A percentile compares a stretch with the other conserved stretches of the same genome.
Conservation (phyloP, 2,888 invertebrate genomes). For the Ectemnius continuus region DNA sequence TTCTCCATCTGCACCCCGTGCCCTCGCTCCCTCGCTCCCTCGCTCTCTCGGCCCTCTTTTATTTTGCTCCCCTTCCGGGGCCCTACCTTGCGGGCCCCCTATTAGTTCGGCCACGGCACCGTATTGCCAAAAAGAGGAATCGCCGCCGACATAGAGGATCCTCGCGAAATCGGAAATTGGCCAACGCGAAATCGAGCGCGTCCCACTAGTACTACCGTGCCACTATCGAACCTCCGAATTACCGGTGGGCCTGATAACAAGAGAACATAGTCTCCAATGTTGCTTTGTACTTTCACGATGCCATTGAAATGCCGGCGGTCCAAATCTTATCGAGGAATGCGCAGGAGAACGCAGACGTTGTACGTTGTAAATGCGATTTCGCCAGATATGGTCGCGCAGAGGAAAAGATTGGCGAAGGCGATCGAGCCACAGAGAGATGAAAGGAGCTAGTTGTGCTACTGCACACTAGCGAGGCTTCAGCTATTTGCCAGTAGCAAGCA, state of each 20-base stretch:
- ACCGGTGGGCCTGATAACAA: no score
- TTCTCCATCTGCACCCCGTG: slow-evolving; percentile 31
- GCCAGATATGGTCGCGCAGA: slow-evolving; percentile 34
- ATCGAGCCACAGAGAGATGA: slow-evolving; percentile 32
- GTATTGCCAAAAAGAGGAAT: slow-evolving; percentile 41
- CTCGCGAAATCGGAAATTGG: slow-evolving; percentile 60
- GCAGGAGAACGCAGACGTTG: no score
- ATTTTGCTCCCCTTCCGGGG: slow-evolving; percentile 47
- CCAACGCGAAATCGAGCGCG: slow-evolving; percentile 54
- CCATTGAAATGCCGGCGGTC: no score
- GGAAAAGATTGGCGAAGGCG: slow-evolving; percentile 54
- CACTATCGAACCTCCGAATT: no score
- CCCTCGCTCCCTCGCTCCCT: slow-evolving; percentile 35
- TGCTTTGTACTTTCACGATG: no score
- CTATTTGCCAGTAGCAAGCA: slow-evolving; percentile 29
- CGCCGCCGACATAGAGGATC: slow-evolving; percentile 24
- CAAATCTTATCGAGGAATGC: no score
- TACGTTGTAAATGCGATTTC: slow-evolving; percentile 15
- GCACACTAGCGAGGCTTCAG: slow-evolving; percentile 25
- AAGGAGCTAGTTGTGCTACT: slow-evolving; percentile 31
- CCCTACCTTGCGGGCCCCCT: slow-evolving; percentile 51
- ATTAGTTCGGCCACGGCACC: slow-evolving; percentile 62
- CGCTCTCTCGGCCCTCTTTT: slow-evolving; percentile 34
- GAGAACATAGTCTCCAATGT: no score
- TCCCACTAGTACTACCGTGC: not conserved